phyloP scores from a whole-genome alignment of 1,140 invertebrate species.

The Radopholus similis region DNA sequence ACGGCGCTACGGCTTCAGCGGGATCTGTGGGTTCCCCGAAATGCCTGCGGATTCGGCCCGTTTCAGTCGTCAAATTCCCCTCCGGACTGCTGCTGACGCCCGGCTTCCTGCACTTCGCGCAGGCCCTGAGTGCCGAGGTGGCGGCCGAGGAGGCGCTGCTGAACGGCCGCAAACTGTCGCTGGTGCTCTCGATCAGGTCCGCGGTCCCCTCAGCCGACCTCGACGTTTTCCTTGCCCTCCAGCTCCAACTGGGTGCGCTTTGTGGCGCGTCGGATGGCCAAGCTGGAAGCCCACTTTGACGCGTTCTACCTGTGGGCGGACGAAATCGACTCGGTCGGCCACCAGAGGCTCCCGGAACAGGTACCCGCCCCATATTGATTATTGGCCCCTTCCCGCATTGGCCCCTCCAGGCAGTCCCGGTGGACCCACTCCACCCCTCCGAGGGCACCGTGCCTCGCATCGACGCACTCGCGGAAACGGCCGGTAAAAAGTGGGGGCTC shows the following conservation, averaged over 20 bases:
- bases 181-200: slow-evolving; percentile 8
- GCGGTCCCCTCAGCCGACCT: background rate
- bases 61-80: slow-evolving; percentile 8
- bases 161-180: background rate
- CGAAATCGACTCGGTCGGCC: background rate
- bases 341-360: background rate
- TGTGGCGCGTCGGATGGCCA: slow-evolving; percentile 6
- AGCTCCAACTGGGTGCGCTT: slow-evolving; percentile 8
- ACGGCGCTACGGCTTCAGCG: slow-evolving; percentile 4
- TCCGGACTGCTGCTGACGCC: background rate
- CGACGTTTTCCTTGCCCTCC: background rate
- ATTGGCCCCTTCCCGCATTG: background rate
- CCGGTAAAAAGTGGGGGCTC: background rate
- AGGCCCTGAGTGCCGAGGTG: background rate
- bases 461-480: background rate
- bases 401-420: slow-evolving; percentile 6
- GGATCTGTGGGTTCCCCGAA: background rate
- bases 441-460: background rate
- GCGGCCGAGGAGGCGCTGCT: background rate
- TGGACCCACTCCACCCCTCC: slow-evolving; percentile 9
- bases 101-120: slow-evolving; percentile 3
- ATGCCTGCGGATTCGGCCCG: background rate
- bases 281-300: slow-evolving; percentile 16
- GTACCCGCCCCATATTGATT: background rate
- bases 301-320: slow-evolving; percentile 19